A percentile compares a stretch with the other conserved stretches of the same genome.
Conservation (phyloP, 2,113 vertebrate species). For the Felis chaus region DNA sequence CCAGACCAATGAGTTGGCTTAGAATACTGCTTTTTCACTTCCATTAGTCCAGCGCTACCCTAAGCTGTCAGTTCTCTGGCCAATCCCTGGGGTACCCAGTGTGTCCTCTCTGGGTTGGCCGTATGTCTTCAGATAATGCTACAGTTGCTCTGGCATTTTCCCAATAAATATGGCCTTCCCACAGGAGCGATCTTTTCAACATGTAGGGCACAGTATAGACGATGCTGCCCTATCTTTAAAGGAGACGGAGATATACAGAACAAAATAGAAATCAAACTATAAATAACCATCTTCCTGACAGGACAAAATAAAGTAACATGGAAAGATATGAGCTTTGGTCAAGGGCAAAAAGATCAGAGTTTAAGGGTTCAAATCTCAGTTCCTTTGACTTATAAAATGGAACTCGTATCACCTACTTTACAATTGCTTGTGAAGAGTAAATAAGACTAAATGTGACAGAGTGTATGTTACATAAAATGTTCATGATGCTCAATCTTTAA, state of each 20-base stretch:
- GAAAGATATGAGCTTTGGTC: not conserved
- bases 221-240: not conserved
- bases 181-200: not conserved
- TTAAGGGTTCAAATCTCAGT: not conserved
- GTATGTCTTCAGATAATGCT: not conserved
- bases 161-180: not conserved
- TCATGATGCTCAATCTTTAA: not conserved
- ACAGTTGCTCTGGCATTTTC: not conserved
- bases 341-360: not conserved
- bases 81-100: not conserved
- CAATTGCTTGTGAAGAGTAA: not conserved
- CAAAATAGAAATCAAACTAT: not conserved
- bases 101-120: not conserved
- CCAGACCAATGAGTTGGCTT: not conserved
- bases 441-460: not conserved
- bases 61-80: not conserved
- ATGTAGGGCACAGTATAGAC: not conserved
- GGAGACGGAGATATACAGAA: not conserved
- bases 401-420: not conserved
- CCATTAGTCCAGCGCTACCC: not conserved
- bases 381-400: not conserved
- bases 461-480: not conserved
- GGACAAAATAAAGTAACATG: not conserved
- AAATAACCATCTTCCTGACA: not conserved
- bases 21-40: not conserved